Conservation (phyloP, 2,888 invertebrate genomes). For the Dryomyza anilis region DNA sequence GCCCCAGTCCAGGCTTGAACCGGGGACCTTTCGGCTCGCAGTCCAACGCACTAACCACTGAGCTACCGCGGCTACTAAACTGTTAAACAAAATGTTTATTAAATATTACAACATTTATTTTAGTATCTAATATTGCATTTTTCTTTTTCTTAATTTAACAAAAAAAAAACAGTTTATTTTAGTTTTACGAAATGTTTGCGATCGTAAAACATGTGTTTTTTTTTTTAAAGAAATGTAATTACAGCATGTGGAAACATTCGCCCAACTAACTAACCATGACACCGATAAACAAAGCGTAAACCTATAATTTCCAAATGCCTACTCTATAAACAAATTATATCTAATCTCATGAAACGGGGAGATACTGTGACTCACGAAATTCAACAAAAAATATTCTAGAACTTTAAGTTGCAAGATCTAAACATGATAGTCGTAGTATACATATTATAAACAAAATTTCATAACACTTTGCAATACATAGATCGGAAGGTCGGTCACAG, state of each 20-base stretch:
- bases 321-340: background rate
- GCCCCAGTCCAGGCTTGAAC: no score
- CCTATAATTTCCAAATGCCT: background rate
- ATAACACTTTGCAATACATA: background rate
- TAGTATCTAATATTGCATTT: background rate
- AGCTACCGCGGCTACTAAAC: no score
- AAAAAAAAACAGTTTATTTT: no score
- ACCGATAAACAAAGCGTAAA: background rate
- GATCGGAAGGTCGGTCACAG: background rate
- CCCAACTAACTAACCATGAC: background rate
- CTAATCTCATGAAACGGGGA: background rate
- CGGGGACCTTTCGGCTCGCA: no score
- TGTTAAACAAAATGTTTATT: no score
- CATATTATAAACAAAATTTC: background rate
- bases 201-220: no score
- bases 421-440: background rate
- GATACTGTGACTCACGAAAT: background rate
- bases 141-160: background rate
- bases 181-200: no score
- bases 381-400: constrained; percentile 3
- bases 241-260: background rate
- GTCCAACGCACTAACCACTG: no score
- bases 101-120: background rate
- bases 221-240: background rate
- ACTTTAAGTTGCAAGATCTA: background rate